Evolutionary conservation across 2,888 invertebrate species (phyloP), one percentile per base, ranked within the genome.

Genomic region (Leucophenga maculata): DNA sequence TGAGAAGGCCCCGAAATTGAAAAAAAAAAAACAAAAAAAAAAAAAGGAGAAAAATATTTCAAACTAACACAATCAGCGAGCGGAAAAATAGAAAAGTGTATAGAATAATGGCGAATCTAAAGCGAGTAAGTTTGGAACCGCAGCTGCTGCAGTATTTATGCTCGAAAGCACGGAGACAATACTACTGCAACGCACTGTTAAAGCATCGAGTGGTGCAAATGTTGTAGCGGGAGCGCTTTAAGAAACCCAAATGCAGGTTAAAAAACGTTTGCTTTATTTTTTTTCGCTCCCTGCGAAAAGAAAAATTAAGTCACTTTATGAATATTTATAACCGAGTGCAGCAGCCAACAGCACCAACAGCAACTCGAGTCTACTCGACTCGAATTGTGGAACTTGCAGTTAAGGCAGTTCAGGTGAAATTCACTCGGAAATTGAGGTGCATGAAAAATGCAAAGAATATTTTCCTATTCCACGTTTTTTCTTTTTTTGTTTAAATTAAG

Each of bases 281-380:
- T 39, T 39, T 39, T 39, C 39, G 1, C 75, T 77, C 79, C 78
- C 73, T 75, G 74, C 67, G 71, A 70, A 72, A 68, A 65, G 67
- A 69, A 71, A 71, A 74, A 67, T 69, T 59, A 32, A 65, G 50
- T 18, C 55, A 68, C 72, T 83, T 83, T 83, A 83, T 83, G 83
- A 80, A 80, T 83, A 83, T 80, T 80, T 80, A 80, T 83, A 83
- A 81, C 81, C 78, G 77, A 80, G 83, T 83, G 83, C 72, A 79
- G 79, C 77, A 82, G 26, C 26, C 26, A 26, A 4, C 26, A 26
- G 26, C 26, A 26, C 3, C 2, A 26, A 26, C n/a, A n/a, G n/a
- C n/a, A n/a, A n/a, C n/a, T n/a, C n/a, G n/a, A n/a, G n/a, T n/a
- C n/a, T n/a, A n/a, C n/a, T n/a, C n/a, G n/a, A 11, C 39, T 39